phyloP scores from a whole-genome alignment of 2,888 invertebrate species.

The Patella depressa region DNA sequence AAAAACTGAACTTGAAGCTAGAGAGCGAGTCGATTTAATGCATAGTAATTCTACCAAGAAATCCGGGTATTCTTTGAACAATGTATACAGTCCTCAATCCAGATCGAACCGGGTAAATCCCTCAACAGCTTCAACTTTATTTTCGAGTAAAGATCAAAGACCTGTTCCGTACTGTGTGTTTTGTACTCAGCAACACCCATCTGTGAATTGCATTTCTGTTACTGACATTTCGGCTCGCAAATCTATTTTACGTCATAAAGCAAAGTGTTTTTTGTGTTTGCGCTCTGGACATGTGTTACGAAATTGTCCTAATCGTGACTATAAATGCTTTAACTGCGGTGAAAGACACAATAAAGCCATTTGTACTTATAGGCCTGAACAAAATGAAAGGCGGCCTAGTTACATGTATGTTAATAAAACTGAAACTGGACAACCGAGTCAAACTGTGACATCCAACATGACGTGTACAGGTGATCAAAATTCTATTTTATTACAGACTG shows the following conservation, averaged over 20 bases:
- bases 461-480: background rate
- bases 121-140: background rate
- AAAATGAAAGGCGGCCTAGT: background rate
- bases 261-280: slow-evolving; percentile 2
- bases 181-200: background rate
- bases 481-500: slow-evolving; percentile 6
- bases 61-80: background rate
- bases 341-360: slow-evolving; percentile 8
- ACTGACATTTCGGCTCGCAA: background rate
- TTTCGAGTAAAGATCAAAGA: background rate
- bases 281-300: background rate
- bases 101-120: background rate
- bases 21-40: too few relatives aligned
- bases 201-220: background rate
- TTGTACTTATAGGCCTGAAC: background rate
- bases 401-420: background rate
- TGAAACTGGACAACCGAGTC: background rate
- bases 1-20: background rate
- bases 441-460: slow-evolving; percentile 12
- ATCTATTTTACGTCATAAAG: background rate
- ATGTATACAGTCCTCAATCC: background rate
- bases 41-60: too few relatives aligned
- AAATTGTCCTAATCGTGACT: background rate
- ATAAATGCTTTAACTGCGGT: background rate
- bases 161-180: background rate